Conservation (phyloP, 2,113 vertebrate genomes). For the Entomyzon cyanotis region DNA sequence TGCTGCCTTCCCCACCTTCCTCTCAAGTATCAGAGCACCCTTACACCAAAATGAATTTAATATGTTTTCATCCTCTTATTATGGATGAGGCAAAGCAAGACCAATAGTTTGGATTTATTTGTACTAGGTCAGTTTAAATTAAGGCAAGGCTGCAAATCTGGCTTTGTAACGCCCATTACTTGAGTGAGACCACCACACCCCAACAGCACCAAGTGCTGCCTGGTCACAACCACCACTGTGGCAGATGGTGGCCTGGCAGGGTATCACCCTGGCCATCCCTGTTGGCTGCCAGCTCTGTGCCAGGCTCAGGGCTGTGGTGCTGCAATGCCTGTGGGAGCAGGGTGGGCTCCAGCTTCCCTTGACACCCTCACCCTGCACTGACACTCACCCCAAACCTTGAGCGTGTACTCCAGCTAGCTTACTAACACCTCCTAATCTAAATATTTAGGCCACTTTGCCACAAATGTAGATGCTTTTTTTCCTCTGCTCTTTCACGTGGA, state of each 20-base stretch:
- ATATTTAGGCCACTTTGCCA: neutral
- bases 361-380: neutral
- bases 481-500: neutral
- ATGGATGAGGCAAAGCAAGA: neutral
- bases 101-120: neutral
- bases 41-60: neutral
- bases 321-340: rapidly evolving
- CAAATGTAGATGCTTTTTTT: neutral
- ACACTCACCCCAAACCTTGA: neutral
- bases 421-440: neutral
- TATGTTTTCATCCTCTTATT: neutral
- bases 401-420: neutral
- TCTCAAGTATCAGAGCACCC: neutral
- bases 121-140: neutral
- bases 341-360: neutral
- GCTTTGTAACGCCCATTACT: rapidly evolving
- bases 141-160: neutral
- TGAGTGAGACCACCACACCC: rapidly evolving
- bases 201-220: neutral
- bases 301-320: rapidly evolving
- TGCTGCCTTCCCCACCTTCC: neutral
- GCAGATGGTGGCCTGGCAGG: neutral
- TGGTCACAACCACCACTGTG: rapidly evolving
- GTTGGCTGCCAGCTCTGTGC: neutral
- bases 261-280: rapidly evolving